These are phyloP conservation scores for Poeciliopsis prolifica DNA, from an alignment of 2,113 vertebrate genomes.

Conservation along the genomic window DNA sequence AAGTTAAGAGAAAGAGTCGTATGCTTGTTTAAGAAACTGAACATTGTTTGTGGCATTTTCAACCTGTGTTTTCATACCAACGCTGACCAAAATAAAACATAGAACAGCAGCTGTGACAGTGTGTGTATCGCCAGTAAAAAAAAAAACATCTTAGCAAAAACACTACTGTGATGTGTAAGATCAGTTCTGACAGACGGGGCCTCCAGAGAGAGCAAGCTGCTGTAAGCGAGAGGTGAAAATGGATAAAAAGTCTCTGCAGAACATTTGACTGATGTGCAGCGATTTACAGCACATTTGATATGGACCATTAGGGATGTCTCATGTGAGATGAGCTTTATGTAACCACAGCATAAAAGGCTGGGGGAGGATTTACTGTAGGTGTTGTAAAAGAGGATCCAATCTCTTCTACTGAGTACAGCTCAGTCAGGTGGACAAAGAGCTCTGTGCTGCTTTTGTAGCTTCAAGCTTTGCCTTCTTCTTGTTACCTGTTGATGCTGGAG, in stretches of 20 bases:
- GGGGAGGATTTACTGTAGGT: slow-evolving; percentile 3
- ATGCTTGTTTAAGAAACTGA: too few relatives aligned
- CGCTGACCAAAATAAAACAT: not conserved
- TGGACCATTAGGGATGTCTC: slow-evolving; percentile 27
- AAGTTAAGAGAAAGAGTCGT: not conserved
- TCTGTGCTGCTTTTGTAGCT: not conserved
- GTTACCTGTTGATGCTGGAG: not conserved
- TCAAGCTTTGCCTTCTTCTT: not conserved
- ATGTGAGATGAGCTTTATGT: slow-evolving; percentile 45
- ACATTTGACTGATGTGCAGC: slow-evolving; percentile 26
- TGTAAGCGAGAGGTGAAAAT: slow-evolving; percentile 31
- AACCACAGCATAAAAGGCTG: slow-evolving; percentile 21
- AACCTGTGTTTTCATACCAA: not conserved
- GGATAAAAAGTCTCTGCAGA: slow-evolving; percentile 20
- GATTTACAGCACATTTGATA: slow-evolving; percentile 21
- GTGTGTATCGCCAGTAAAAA: not conserved
- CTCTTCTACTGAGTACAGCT: slow-evolving; percentile 13
- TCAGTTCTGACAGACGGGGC: slow-evolving; percentile 26
- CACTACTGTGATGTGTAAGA: slow-evolving; percentile 29
- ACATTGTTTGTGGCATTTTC: not conserved
- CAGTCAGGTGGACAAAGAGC: not conserved
- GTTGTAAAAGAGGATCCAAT: slow-evolving; percentile 31
- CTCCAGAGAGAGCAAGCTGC: slow-evolving; percentile 28
- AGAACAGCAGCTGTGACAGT: not conserved
- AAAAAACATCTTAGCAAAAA: slow-evolving; percentile 30